Evolutionary conservation across 2,888 invertebrate species (phyloP), one percentile per base, ranked within the genome.

Genomic region (Patella depressa): DNA sequence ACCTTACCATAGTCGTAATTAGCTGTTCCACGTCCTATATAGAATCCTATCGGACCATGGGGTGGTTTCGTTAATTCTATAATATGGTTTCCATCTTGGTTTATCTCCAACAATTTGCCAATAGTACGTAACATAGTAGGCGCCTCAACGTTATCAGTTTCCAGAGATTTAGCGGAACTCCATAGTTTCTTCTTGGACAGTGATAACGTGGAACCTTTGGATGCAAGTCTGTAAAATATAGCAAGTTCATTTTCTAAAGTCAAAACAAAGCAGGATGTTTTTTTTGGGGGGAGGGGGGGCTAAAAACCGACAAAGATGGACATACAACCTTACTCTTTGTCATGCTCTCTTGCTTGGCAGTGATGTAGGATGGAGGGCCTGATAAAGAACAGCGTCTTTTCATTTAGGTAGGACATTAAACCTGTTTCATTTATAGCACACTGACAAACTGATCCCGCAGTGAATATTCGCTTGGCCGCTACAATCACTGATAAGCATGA

Each of bases 41-140:
- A 90, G 80, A 91, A 89, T 7, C 91, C 91, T 45, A 90, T 87
- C 14, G 88, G 88, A 55, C 89, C 89, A 73, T 86, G 83, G 2
- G 84, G 83, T 19, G 89, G 89, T 73, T 88, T 86, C 0, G 80
- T 80, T 1, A 91, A 79, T 77, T 90, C 88, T 15, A 91, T 81
- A 3, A 88, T 79, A 79, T 89, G 89, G 3, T 90, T 86, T 5
- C 91, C 90, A 81, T 91, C 90, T 53, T 85, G 79, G 76, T 89
- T 87, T 24, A 90, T 75, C 75, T 86, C 83, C 54, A 85, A 78
- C 53, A 91, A 82, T 74, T 87, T 86, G 2, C 90, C 91, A 34
- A 87, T 84, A 29, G 85, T 83, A 57, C 87, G 82, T 75, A 84
- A 83, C 76, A 85, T 79, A 2, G 69, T 79, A 2, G 79, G 74